Evolutionary conservation across 2,888 invertebrate genomes (phyloP).

Genomic region (Trissolcus brochymenae): DNA sequence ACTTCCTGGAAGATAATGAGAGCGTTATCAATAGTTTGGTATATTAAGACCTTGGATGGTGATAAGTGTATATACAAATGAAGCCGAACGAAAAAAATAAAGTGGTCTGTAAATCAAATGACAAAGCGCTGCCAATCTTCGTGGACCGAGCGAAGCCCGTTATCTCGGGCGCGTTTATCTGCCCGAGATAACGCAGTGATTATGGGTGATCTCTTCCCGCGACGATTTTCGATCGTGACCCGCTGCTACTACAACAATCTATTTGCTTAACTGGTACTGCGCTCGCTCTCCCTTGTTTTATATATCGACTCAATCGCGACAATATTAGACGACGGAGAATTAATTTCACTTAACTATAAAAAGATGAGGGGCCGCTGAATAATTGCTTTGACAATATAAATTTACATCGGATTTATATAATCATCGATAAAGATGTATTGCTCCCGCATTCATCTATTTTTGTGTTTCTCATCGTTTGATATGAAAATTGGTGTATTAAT

Average conservation of each 20-base stretch:
- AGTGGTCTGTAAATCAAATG: conserved; percentile 32
- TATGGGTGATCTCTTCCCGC: conserved; percentile 53
- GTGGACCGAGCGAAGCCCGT: conserved; percentile 35
- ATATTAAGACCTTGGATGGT: conserved; percentile 36
- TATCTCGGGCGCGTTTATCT: conserved; percentile 63
- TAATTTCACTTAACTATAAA: conserved; percentile 64
- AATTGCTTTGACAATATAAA: conserved; percentile 28
- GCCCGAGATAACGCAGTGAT: conserved; percentile 66
- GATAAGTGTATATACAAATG: conserved; percentile 38
- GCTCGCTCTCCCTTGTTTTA: conserved; percentile 53
- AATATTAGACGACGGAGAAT: conserved; percentile 68
- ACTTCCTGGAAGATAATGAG: conserved; percentile 41
- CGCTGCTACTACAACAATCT: conserved; percentile 58
- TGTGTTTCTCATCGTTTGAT: background rate
- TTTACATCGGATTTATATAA: background rate
- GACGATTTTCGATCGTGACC: conserved; percentile 66
- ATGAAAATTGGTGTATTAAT: no score
- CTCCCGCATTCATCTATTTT: background rate
- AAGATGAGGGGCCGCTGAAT: conserved; percentile 28
- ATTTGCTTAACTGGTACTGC: conserved; percentile 72
- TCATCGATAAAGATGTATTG: background rate
- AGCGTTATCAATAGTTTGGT: conserved; percentile 26
- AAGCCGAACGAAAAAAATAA: conserved; percentile 27
- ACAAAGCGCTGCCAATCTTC: conserved; percentile 47
- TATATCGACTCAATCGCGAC: conserved; percentile 52